Conservation (phyloP, 2,888 invertebrate species). For the Drosophila basisetae region DNA sequence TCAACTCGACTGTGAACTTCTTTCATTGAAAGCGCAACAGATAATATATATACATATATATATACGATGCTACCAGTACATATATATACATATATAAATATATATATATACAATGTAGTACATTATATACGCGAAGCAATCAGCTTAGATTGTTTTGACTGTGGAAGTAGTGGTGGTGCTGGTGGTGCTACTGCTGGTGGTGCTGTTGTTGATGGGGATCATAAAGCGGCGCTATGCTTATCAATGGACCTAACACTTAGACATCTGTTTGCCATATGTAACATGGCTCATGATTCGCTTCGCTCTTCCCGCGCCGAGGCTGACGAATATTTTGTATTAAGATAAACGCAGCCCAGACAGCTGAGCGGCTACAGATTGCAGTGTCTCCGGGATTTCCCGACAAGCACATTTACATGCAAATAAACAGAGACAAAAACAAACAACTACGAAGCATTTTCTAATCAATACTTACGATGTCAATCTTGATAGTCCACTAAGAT, state of each 20-base stretch:
- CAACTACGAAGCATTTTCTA: not conserved
- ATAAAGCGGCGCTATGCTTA: conserved; percentile 60
- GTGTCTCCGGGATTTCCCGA: conserved; percentile 52
- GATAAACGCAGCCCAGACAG: conserved; percentile 51
- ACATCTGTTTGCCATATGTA: conserved; percentile 50
- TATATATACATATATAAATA: conserved; percentile 10
- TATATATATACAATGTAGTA: conserved; percentile 5
- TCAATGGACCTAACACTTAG: conserved; percentile 34
- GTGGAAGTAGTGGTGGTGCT: conserved; percentile 24
- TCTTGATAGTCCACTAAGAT: not conserved
- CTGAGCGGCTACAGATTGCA: conserved; percentile 38
- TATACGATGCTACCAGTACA: conserved; percentile 31
- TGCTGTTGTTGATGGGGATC: conserved; percentile 9
- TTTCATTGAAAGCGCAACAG: conserved; percentile 64
- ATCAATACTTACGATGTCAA: not conserved
- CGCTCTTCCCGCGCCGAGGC: conserved; percentile 15
- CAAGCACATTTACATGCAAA: not conserved
- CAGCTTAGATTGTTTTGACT: conserved; percentile 73
- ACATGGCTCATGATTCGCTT: conserved; percentile 12
- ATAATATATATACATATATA: conserved; percentile 33
- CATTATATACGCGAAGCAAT: conserved; percentile 47
- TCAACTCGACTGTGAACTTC: conserved; percentile 78
- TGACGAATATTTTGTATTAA: conserved; percentile 43
- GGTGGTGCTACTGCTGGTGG: conserved; percentile 5
- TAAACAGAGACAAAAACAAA: not conserved